Evolutionary conservation across 2,113 vertebrate genomes (phyloP).

Genomic region (Opisthocomus hoazin): DNA sequence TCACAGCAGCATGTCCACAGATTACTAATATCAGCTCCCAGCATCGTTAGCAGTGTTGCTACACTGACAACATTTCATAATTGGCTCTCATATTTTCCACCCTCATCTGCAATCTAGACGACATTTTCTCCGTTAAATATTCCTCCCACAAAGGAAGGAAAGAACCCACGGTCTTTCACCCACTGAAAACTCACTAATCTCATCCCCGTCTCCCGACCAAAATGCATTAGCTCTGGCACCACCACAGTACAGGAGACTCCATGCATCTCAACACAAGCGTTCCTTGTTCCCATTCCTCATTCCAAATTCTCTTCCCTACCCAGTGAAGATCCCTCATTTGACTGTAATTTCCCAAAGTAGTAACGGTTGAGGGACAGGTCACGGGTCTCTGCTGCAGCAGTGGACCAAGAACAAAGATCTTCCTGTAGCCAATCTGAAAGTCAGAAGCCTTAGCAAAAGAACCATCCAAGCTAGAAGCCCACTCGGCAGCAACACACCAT

Average conservation of each 20-base stretch:
- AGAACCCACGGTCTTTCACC: not conserved
- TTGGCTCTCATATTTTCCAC: not conserved
- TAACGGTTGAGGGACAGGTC: not conserved
- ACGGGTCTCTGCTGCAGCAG: accelerated
- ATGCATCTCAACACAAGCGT: not conserved
- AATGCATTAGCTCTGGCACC: not conserved
- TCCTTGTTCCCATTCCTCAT: not conserved
- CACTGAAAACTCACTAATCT: not conserved
- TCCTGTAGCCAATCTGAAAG: not conserved
- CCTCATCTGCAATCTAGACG: not conserved
- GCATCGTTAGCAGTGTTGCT: not conserved
- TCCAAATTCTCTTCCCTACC: not conserved
- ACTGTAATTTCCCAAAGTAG: not conserved
- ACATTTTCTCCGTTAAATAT: not conserved
- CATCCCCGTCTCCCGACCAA: not conserved
- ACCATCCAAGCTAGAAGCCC: not conserved
- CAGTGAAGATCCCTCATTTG: not conserved
- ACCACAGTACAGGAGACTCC: not conserved
- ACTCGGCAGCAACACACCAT: not conserved
- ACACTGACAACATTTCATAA: not conserved
- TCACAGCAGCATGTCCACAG: not conserved
- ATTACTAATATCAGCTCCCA: not conserved
- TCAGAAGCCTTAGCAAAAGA: not conserved
- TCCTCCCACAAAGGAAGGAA: not conserved
- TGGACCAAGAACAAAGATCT: not conserved